These are phyloP conservation scores for Pipistrellus nathusii DNA, from an alignment of 2,797 vertebrate species.

Conservation along the genomic window DNA sequence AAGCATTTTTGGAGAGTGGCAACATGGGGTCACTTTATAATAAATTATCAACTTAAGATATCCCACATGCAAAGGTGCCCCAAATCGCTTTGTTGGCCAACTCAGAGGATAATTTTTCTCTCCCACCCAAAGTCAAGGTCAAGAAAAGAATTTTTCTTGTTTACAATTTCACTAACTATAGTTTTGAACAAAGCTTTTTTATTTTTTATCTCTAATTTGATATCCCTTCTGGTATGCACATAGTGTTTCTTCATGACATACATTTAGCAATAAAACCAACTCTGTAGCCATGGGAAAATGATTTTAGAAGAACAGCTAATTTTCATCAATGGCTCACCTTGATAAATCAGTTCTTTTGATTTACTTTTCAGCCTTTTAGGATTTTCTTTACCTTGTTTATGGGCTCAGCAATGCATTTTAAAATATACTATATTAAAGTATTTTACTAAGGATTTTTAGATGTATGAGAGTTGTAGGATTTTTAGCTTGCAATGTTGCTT, in stretches of 20 bases:
- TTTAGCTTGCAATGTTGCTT: not conserved
- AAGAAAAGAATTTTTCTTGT: not conserved
- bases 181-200: not conserved
- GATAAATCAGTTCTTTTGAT: not conserved
- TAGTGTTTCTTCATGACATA: not conserved
- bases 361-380: not conserved
- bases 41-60: slow-evolving; percentile 34
- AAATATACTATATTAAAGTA: not conserved
- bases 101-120: not conserved
- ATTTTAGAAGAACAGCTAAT: not conserved
- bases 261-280: not conserved
- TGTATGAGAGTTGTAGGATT: not conserved
- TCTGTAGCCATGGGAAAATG: not conserved
- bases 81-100: not conserved
- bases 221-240: not conserved
- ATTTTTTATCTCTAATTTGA: not conserved
- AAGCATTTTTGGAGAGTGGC: not conserved
- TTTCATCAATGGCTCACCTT: not conserved
- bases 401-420: slow-evolving; percentile 3
- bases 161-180: not conserved
- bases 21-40: slow-evolving; percentile 23
- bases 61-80: slow-evolving; percentile 40
- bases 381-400: not conserved
- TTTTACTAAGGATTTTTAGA: not conserved
- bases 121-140: not conserved